Base-by-base conservation (phyloP, 1,140 invertebrate species). In the Proales similis region DNA sequence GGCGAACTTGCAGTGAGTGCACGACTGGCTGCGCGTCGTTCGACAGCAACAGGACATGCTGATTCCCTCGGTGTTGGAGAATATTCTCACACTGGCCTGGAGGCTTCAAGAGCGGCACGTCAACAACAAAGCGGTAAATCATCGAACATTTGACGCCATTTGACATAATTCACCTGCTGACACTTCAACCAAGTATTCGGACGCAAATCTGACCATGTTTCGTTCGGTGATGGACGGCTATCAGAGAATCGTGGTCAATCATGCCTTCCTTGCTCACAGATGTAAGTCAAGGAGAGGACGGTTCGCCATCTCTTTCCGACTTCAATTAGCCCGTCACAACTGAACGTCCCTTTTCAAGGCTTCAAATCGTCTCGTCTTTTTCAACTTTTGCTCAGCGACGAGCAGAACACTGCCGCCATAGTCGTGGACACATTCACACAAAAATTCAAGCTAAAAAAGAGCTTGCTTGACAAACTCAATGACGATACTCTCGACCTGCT, bases 91-190 rank as follows among this genome's bases (percentile, higher is more conserved):
- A 26, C 14, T 57, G 20, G 36, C 20, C 12, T 42, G 45, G 32
- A 57, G 45, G 17, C 39, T 57, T 19, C 51, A 57, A 57, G 51
- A 57, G 30, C 39, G 45, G 26, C 38, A 57, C 24, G 45, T 42
- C 32, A 53, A 38, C 22, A 29, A 29, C 12, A 49, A 30, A 30
- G 38, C 24, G 5, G 48, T 48, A 49, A n/a, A 19, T 26, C 2
- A 47, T 27, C 3, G 30, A 22, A 19, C 14, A 47, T 47, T 4
- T 27, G 22, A n/a, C n/a, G n/a, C n/a, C n/a, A n/a, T n/a, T n/a
- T n/a, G n/a, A n/a, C n/a, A n/a, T n/a, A n/a, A n/a, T n/a, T n/a
- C n/a, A n/a, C n/a, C n/a, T n/a, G n/a, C n/a, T 47, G 26, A 27
- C 30, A 22, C 14, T 33, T 32, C 20, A 32, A 32, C 20, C 12